phyloP scores from a whole-genome alignment of 2,113 vertebrate genomes.

The Lepidothrix coronata region DNA sequence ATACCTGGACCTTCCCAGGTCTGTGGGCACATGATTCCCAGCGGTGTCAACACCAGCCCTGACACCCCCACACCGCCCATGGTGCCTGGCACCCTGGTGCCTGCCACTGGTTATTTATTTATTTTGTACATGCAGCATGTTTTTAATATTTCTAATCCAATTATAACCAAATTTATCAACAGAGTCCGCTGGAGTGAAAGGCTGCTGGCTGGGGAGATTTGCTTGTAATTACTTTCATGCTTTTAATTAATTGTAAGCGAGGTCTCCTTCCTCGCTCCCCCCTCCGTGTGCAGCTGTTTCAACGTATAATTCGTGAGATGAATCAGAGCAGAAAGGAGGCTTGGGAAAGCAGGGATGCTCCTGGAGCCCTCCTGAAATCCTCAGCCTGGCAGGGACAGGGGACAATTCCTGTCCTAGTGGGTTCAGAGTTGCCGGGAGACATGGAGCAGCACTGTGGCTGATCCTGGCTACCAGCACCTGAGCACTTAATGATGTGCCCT shows the following conservation, averaged over 20 bases:
- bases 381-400: background rate
- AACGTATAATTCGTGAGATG: conserved; percentile 40
- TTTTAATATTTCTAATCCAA: conserved; percentile 69
- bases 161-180: conserved; percentile 72
- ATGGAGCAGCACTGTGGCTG: rapidly evolving
- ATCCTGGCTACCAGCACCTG: background rate
- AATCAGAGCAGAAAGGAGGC: conserved; percentile 61
- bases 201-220: conserved; percentile 68
- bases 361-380: background rate
- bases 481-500: background rate
- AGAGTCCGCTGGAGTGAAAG: conserved; percentile 64
- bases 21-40: rapidly evolving
- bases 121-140: conserved; percentile 32
- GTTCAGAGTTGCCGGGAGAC: background rate
- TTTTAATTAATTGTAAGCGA: conserved; percentile 72
- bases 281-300: conserved; percentile 33
- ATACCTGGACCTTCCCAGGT: background rate
- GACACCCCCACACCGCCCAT: rapidly evolving
- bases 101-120: conserved; percentile 24
- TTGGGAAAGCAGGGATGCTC: background rate
- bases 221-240: conserved; percentile 71
- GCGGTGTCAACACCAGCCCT: rapidly evolving
- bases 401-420: background rate
- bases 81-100: background rate
- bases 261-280: conserved; percentile 48